A percentile compares a stretch with the other conserved stretches of the same genome.
Conservation (phyloP, 2,888 invertebrate species). For the Plagodis dolabraria region DNA sequence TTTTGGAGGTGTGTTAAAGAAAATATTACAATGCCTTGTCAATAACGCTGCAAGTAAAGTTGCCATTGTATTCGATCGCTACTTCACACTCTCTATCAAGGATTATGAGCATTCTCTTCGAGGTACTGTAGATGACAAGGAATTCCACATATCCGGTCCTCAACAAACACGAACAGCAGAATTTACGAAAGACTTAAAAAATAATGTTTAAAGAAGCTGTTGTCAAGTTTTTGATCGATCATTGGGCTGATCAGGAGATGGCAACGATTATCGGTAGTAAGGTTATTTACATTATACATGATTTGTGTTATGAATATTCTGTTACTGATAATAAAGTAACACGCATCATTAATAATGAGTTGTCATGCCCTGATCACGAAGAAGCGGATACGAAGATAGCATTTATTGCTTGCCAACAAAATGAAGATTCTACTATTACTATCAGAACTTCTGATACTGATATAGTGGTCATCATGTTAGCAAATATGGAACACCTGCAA, state of each 20-base stretch:
- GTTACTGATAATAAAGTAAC: conserved; percentile 29
- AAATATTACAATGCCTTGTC: conserved; percentile 14
- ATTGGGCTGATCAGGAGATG: conserved; percentile 39
- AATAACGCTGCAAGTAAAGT: conserved; percentile 19
- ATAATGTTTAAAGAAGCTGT: conserved; percentile 41
- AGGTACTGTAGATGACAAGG: conserved; percentile 15
- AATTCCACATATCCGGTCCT: conserved; percentile 31
- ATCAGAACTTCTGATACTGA: conserved; percentile 40
- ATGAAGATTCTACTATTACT: conserved; percentile 19
- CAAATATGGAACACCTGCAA: conserved; percentile 30
- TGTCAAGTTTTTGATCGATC: conserved; percentile 38
- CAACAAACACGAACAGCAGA: conserved; percentile 28
- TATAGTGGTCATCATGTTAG: conserved; percentile 41
- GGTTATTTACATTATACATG: conserved; percentile 13
- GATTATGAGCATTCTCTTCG: conserved; percentile 36
- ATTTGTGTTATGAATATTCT: conserved; percentile 17
- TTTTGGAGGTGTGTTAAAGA: conserved; percentile 28
- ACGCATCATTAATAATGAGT: conserved; percentile 22
- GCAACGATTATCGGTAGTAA: conserved; percentile 29
- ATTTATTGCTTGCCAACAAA: conserved; percentile 30
- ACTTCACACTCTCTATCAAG: conserved; percentile 38
- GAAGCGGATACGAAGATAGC: conserved; percentile 38
- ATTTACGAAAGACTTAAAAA: conserved; percentile 38
- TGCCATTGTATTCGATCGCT: conserved; percentile 36
- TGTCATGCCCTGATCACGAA: conserved; percentile 39